A percentile compares a stretch with the other conserved stretches of the same genome.
phyloP scores from a whole-genome alignment of 2,797 vertebrate genomes.

The Myotis vivesi region DNA sequence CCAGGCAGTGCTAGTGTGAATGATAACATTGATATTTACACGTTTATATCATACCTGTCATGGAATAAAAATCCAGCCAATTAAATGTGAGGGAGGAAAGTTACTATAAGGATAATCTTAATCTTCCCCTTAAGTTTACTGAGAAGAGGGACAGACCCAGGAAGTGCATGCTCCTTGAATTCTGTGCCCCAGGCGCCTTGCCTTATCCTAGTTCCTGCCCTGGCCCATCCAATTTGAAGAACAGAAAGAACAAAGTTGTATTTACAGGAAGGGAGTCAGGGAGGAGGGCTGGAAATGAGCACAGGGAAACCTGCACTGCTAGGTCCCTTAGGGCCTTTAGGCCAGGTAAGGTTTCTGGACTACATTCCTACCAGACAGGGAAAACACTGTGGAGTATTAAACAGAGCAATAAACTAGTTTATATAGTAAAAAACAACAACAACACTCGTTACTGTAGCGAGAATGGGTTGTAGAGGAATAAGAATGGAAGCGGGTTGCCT shows the following conservation, averaged over 20 bases:
- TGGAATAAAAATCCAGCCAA: background rate
- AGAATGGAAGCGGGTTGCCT: background rate
- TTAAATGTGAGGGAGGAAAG: background rate
- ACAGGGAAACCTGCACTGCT: background rate
- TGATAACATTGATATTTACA: background rate
- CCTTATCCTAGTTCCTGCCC: background rate
- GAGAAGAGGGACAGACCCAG: background rate
- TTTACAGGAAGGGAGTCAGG: background rate
- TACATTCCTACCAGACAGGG: background rate
- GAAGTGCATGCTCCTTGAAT: too few relatives aligned
- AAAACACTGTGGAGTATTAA: background rate
- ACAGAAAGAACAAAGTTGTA: background rate
- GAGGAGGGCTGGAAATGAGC: background rate
- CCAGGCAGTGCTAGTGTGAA: background rate
- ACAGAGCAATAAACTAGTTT: background rate
- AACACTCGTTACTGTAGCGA: background rate
- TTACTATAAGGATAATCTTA: background rate
- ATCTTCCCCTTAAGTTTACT: background rate
- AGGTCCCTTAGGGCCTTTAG: background rate
- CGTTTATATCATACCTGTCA: background rate
- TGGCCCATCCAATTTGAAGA: background rate
- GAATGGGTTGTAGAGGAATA: background rate
- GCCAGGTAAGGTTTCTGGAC: background rate
- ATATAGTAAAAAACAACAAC: background rate
- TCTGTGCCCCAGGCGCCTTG: background rate